Evolutionary conservation across 2,888 invertebrate species (phyloP), one percentile per base, ranked within the genome.

Genomic region (Limenitis camilla): DNA sequence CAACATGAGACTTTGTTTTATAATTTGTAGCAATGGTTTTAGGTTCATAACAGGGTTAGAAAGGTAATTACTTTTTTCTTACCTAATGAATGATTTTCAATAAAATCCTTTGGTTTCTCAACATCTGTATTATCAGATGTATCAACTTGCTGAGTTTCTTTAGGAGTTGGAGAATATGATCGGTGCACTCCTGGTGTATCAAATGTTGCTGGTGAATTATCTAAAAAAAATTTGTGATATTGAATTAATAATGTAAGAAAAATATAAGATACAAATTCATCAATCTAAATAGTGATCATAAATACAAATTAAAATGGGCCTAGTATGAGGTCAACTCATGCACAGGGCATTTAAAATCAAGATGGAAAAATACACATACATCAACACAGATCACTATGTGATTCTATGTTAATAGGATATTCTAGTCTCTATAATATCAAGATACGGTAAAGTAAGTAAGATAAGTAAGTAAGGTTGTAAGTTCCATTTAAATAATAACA

Each of bases 201-300:
- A 85, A 98, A 98, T 6, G 97, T 97, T 0, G 96, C 94, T 4
- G 97, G 98, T 53, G 96, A 95, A 60, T 93, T 91, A 62, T 91
- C 92, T 92, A 75, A 29, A 82, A 79, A 52, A 58, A 38, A 42
- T 45, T n/a, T n/a, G n/a, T n/a, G n/a, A 6, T 40, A 30, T 42
- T 29, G 9, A 35, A 27, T 9, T 35, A n/a, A 5, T 4, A 36
- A 6, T 36, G 19, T 19, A 19, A 19, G 19, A 19, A 19, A 19
- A n/a, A n/a, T n/a, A 19, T 19, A 19, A 19, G 19, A 19, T 3
- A 19, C 19, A 2, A 19, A n/a, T n/a, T n/a, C n/a, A n/a, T n/a
- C n/a, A n/a, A n/a, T n/a, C n/a, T n/a, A n/a, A n/a, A n/a, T n/a
- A n/a, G n/a, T n/a, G n/a, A n/a, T n/a, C n/a, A n/a, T n/a, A n/a